Conservation (phyloP, 2,797 vertebrate genomes). For the Aeoliscus strigatus region DNA sequence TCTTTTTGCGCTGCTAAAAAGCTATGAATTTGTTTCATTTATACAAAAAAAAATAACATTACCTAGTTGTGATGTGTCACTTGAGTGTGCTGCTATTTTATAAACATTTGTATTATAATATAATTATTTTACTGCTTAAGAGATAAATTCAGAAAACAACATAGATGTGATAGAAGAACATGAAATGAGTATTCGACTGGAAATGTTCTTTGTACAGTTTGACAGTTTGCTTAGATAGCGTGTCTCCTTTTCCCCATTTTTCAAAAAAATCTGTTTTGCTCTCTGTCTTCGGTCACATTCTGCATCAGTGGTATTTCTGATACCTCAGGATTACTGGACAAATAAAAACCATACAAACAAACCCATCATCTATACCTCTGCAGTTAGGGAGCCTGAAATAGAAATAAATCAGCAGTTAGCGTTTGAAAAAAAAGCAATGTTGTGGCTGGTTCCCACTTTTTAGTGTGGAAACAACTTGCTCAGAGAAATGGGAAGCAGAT, state of each 20-base stretch:
- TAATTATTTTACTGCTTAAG: conserved; percentile 99
- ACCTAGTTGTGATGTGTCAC: conserved; percentile 99
- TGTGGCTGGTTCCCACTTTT: conserved; percentile 32
- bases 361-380: conserved; percentile 81
- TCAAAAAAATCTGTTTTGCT: conserved; percentile 65
- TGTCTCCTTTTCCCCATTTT: conserved; percentile 70
- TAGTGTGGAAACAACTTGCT: conserved; percentile 25
- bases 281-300: conserved; percentile 79
- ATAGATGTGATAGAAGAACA: conserved; percentile 91
- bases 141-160: conserved; percentile 87
- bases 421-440: conserved; percentile 29
- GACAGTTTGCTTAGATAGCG: conserved; percentile 77
- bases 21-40: conserved; percentile 96
- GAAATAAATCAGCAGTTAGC: too few species aligned
- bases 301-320: conserved; percentile 84
- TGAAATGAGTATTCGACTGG: conserved; percentile 90
- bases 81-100: conserved; percentile 99
- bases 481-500: conserved; percentile 46
- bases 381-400: conserved; percentile 74
- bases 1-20: conserved; percentile 99
- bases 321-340: conserved; percentile 99
- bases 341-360: conserved; percentile 67
- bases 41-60: conserved; percentile 98
- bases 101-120: conserved; percentile 99
- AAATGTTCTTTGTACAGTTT: conserved; percentile 90